These are phyloP conservation scores for Agrochola macilenta DNA, from an alignment of 2,888 invertebrate genomes.

Conservation along the genomic window DNA sequence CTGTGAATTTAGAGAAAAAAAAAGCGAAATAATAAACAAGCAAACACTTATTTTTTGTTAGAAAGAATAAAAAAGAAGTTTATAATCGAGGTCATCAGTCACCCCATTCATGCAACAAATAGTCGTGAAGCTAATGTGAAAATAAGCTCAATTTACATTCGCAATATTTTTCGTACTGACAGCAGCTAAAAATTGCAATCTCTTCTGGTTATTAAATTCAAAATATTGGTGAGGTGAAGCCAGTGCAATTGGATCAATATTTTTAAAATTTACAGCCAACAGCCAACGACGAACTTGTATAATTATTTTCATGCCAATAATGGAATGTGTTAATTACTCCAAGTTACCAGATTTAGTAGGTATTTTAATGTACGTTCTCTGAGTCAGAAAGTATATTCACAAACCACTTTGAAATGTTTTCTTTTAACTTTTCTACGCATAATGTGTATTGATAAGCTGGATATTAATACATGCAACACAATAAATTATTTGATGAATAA, in stretches of 20 bases:
- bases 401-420: constrained; percentile 5
- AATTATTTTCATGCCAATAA: background rate
- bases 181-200: background rate
- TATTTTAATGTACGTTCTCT: background rate
- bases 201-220: background rate
- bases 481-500: background rate
- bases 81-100: background rate
- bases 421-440: background rate
- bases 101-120: background rate
- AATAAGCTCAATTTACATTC: background rate
- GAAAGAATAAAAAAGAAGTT: background rate
- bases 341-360: background rate
- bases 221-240: background rate
- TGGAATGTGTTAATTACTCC: background rate
- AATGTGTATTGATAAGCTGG: background rate
- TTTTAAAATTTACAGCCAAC: background rate
- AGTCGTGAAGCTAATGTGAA: background rate
- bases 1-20: no score
- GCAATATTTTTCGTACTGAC: background rate
- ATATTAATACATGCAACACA: background rate
- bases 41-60: background rate
- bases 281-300: background rate
- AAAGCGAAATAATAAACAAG: no score
- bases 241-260: background rate
- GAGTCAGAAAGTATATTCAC: background rate